Conservation (phyloP, 2,797 vertebrate species). For the Rousettus madagascariensis region DNA sequence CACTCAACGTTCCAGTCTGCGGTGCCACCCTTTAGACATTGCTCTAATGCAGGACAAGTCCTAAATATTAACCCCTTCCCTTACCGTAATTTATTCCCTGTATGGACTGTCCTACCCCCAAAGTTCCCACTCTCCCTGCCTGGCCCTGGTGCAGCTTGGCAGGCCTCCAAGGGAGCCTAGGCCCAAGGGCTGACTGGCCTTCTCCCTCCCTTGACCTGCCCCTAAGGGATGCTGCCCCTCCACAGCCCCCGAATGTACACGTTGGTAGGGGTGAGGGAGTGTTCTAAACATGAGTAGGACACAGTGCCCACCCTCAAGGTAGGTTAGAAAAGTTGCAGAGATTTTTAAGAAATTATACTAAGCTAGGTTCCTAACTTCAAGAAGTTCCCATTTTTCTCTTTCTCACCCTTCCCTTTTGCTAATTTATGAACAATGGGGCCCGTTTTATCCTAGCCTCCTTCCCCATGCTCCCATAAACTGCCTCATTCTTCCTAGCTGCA, state of each 20-base stretch:
- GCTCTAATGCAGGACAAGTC: neutral
- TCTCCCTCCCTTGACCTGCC: neutral
- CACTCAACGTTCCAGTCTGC: neutral
- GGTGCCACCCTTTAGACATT: neutral
- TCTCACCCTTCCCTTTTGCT: neutral
- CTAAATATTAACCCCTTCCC: neutral
- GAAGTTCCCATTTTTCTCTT: neutral
- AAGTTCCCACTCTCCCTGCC: neutral
- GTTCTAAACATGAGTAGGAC: neutral
- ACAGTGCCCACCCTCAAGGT: neutral
- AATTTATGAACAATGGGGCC: neutral
- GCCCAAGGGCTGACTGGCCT: neutral
- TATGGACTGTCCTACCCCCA: neutral
- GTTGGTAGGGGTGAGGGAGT: rapidly evolving
- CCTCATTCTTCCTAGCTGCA: neutral
- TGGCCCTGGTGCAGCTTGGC: neutral
- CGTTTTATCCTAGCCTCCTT: neutral
- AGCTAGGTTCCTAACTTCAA: neutral
- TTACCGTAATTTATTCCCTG: slow-evolving; percentile 61
- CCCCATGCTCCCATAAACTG: neutral
- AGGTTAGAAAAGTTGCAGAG: neutral
- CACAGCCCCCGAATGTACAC: neutral
- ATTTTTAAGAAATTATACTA: slow-evolving; percentile 7
- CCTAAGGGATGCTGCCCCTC: neutral
- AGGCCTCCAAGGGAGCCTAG: neutral